A percentile compares a stretch with the other conserved stretches of the same genome.
These are phyloP conservation scores for Sepioteuthis lessoniana DNA, from an alignment of 2,888 invertebrate species.

Conservation along the genomic window DNA sequence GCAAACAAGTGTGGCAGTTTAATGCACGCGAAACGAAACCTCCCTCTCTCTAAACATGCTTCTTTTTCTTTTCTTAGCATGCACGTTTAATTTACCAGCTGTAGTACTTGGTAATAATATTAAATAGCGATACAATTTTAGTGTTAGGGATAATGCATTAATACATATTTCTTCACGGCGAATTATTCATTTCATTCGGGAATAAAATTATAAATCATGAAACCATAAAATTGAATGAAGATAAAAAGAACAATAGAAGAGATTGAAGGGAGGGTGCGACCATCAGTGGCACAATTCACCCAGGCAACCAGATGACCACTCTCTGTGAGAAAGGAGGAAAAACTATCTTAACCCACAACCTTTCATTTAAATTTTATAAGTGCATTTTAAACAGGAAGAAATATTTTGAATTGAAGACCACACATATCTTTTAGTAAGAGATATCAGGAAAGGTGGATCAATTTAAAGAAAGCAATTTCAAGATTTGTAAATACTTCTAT, in stretches of 20 bases:
- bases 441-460: neutral
- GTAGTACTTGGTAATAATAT: too few species aligned
- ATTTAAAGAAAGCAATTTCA: too few species aligned
- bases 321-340: neutral
- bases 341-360: too few species aligned
- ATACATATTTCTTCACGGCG: neutral
- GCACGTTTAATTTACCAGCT: too few species aligned
- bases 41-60: too few species aligned
- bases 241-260: neutral
- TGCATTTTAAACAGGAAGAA: neutral
- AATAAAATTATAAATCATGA: neutral
- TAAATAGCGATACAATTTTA: too few species aligned
- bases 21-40: neutral
- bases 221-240: neutral
- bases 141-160: too few species aligned
- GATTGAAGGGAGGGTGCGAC: neutral
- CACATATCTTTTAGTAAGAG: too few species aligned
- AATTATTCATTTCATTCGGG: neutral
- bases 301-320: neutral
- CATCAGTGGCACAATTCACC: neutral
- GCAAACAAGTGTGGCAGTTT: neutral
- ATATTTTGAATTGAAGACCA: neutral
- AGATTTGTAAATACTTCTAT: neutral
- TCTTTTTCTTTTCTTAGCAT: too few species aligned
- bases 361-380: neutral